Percentiles rank a stretch among this genome's conserved stretches.
Conservation (phyloP, 2,888 invertebrate species). For the Yponomeuta cagnagella region DNA sequence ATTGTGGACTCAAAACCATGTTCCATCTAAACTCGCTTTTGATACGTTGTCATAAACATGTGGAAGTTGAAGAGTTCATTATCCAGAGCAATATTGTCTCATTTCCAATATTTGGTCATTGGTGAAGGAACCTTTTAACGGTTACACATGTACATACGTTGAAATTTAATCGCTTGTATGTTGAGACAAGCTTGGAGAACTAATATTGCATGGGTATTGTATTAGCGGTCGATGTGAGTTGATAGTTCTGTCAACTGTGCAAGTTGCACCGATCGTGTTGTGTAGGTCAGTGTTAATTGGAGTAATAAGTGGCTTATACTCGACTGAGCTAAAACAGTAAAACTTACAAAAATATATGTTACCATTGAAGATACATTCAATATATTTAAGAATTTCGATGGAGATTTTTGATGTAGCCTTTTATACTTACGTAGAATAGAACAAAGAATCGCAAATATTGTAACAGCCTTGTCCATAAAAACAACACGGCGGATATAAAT, state of each 20-base stretch:
- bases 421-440: too few relatives aligned
- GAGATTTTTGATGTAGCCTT: too few relatives aligned
- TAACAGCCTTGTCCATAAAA: too few relatives aligned
- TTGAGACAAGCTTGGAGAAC: conserved; percentile 45
- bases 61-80: conserved; percentile 45
- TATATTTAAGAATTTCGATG: too few relatives aligned
- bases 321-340: neutral
- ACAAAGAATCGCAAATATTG: too few relatives aligned
- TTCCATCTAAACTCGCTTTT: conserved; percentile 45
- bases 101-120: conserved; percentile 30
- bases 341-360: too few relatives aligned
- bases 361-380: too few relatives aligned
- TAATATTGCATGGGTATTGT: conserved; percentile 71
- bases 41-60: conserved; percentile 50
- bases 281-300: neutral
- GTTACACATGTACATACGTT: conserved; percentile 21
- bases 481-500: too few relatives aligned
- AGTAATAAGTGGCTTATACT: neutral
- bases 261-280: neutral
- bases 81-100: conserved; percentile 69
- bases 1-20: conserved; percentile 49
- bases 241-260: conserved; percentile 5
- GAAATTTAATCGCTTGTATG: conserved; percentile 33
- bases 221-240: conserved; percentile 17
- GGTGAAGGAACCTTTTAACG: conserved; percentile 55